Conservation (phyloP, 2,888 invertebrate species). For the Aquatica leii region DNA sequence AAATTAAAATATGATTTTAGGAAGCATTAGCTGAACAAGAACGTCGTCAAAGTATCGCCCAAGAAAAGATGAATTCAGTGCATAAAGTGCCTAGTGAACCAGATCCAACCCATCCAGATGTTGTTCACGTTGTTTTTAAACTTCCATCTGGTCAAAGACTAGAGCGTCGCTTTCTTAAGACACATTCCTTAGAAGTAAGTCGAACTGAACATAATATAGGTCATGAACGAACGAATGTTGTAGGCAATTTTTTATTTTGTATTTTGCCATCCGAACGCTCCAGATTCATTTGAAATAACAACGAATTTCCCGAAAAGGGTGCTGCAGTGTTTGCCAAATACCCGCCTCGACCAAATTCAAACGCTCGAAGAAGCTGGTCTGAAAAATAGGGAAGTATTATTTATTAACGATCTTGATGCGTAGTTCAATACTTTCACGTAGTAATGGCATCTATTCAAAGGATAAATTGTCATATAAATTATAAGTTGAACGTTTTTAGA, state of each 20-base stretch:
- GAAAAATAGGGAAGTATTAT: conserved; percentile 89
- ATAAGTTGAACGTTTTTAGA: conserved; percentile 12
- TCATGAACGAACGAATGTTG: conserved; percentile 54
- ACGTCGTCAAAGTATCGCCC: conserved; percentile 65
- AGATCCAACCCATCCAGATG: conserved; percentile 69
- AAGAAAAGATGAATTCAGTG: conserved; percentile 73
- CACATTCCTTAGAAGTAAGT: conserved; percentile 82
- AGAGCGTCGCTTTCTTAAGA: conserved; percentile 83
- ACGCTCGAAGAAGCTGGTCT: conserved; percentile 82
- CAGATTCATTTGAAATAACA: conserved; percentile 92
- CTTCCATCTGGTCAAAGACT: conserved; percentile 89
- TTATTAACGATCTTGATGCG: conserved; percentile 93
- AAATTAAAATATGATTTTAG: conserved; percentile 40
- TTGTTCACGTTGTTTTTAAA: conserved; percentile 88
- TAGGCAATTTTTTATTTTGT: conserved; percentile 95
- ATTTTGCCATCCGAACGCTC: conserved; percentile 93
- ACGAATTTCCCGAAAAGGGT: conserved; percentile 94
- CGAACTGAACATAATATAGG: too few relatives aligned
- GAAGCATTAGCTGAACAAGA: conserved; percentile 61
- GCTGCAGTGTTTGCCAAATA: conserved; percentile 69
- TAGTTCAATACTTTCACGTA: conserved; percentile 51
- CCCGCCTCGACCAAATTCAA: conserved; percentile 60
- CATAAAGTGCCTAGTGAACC: conserved; percentile 80
- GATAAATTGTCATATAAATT: conserved; percentile 14
- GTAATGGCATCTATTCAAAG: too few relatives aligned